Evolutionary conservation across 2,888 invertebrate genomes (phyloP).

Genomic region (Mamestra brassicae): DNA sequence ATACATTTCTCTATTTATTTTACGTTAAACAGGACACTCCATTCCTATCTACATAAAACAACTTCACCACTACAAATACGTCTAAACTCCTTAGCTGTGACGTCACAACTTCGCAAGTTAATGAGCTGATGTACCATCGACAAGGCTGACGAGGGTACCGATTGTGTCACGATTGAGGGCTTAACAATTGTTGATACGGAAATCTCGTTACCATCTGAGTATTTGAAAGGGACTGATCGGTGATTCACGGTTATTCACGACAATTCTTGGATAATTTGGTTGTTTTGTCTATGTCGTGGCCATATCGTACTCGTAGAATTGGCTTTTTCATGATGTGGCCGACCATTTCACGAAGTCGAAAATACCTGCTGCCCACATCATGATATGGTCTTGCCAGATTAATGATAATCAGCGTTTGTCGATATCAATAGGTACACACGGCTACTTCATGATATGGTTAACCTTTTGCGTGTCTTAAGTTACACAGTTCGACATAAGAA

Average conservation of each 20-base stretch:
- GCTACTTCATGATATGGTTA: too few species aligned
- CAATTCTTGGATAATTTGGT: neutral
- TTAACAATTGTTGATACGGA: conserved; percentile 60
- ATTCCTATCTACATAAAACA: neutral
- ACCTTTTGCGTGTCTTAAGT: too few species aligned
- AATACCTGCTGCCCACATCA: too few species aligned
- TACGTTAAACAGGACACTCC: neutral
- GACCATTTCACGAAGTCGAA: too few species aligned
- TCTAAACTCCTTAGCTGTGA: conserved; percentile 21
- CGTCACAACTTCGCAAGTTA: conserved; percentile 44
- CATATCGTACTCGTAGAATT: too few species aligned
- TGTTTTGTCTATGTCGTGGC: neutral
- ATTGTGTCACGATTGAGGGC: conserved; percentile 47
- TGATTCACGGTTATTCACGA: conserved; percentile 4
- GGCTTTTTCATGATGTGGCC: too few species aligned
- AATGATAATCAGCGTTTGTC: too few species aligned
- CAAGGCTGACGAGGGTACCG: conserved; percentile 58
- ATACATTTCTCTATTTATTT: neutral
- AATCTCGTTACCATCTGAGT: conserved; percentile 56
- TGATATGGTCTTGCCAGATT: too few species aligned
- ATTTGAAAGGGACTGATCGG: conserved; percentile 6
- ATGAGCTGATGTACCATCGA: conserved; percentile 51
- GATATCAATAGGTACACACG: too few species aligned
- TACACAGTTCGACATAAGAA: too few species aligned
- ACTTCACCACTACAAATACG: neutral